Evolutionary conservation across 2,888 invertebrate genomes (phyloP).

Genomic region (Nowickia ferox): DNA sequence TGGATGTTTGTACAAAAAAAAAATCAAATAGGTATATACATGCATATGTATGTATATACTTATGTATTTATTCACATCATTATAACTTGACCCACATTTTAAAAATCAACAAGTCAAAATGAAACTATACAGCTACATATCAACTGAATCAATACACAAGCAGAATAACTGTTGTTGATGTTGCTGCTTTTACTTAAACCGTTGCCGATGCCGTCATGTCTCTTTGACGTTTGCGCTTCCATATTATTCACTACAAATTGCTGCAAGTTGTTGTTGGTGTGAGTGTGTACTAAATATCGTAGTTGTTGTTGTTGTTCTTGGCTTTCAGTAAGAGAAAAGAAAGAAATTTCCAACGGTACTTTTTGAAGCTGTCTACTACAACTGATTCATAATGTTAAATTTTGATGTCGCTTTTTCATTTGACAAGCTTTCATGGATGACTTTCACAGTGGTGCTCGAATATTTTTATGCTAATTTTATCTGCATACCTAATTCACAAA

Average conservation of each 20-base stretch:
- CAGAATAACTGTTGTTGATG: constrained; percentile 53
- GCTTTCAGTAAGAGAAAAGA: constrained; percentile 74
- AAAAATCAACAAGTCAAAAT: constrained; percentile 74
- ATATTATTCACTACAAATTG: background rate
- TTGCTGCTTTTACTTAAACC: constrained; percentile 34
- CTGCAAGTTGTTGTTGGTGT: constrained; percentile 11
- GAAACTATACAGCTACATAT: constrained; percentile 59
- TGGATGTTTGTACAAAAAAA: background rate
- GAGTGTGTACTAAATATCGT: background rate
- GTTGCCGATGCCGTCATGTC: constrained; percentile 41
- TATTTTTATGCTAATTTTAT: background rate
- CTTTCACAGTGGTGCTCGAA: constrained; percentile 19
- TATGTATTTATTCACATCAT: constrained; percentile 71
- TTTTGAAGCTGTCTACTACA: constrained; percentile 49
- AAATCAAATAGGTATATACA: background rate
- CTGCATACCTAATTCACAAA: background rate
- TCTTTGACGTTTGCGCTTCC: constrained; percentile 48
- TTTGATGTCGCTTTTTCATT: background rate
- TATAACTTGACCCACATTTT: constrained; percentile 82
- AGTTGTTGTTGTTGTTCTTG: constrained; percentile 36
- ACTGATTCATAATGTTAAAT: constrained; percentile 57
- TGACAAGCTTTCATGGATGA: background rate
- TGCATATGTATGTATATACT: background rate
- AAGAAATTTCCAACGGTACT: constrained; percentile 82
- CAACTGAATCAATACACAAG: constrained; percentile 54